Conservation (phyloP, 2,797 vertebrate species). For the Enteromius treurensis region DNA sequence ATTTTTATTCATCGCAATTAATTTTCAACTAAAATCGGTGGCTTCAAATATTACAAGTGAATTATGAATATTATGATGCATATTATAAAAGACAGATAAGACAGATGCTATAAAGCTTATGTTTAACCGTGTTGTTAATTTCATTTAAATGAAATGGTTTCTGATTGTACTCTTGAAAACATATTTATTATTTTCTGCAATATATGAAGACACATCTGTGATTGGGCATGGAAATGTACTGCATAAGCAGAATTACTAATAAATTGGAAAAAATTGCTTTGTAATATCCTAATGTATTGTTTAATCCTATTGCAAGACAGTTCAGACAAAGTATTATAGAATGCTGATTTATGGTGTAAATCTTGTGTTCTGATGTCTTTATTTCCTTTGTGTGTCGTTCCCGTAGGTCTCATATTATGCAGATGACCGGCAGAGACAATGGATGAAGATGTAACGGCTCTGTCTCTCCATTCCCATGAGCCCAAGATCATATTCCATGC, state of each 20-base stretch:
- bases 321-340: not conserved
- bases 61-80: not conserved
- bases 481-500: slow-evolving; percentile 84
- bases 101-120: not conserved
- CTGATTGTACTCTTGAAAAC: not conserved
- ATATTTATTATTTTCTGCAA: not conserved
- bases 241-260: not conserved
- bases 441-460: slow-evolving; percentile 86
- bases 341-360: not conserved
- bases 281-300: not conserved
- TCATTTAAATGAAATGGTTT: not conserved
- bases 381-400: not conserved
- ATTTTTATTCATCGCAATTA: too few relatives aligned
- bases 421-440: slow-evolving; percentile 85
- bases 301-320: not conserved
- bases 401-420: slow-evolving; percentile 60
- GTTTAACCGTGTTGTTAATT: not conserved
- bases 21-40: not conserved
- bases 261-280: not conserved
- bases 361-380: not conserved
- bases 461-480: slow-evolving; percentile 83
- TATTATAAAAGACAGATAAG: not conserved
- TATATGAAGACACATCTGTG: not conserved
- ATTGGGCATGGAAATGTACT: not conserved
- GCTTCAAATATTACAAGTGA: not conserved